Base-by-base conservation (phyloP, 2,113 vertebrate genomes). In the Ginglymostoma cirratum region DNA sequence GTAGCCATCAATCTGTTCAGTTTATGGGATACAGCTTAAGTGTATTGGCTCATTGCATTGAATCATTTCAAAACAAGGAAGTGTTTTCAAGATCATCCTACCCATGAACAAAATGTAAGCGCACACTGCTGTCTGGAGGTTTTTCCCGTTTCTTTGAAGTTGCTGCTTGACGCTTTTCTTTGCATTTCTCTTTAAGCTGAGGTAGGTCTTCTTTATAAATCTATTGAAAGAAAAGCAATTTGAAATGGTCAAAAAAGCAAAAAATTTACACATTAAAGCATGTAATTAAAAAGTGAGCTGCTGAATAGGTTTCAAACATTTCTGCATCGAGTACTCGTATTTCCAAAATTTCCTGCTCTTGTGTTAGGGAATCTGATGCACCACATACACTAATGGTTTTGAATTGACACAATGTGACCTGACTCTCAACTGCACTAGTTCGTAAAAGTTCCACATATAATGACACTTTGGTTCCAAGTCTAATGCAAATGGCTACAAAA, bases 151-250 rank as follows among this genome's bases (percentile, higher is more conserved):
- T 99, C 97, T 99, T 99, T 97, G 98, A 98, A 96, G 98, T 97
- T 95, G 97, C 97, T 95, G 97, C 97, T 97, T 98, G 98, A 96
- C 98, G 98, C 97, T 99, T 99, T 97, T 99, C 99, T 97, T 98
- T 99, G 98, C 98, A 99, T 97, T 99, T 99, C 97, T 99, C 98
- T 98, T 99, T 99, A 97, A 99, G 99, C 97, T 99, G 99, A 99
- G 99, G 99, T 98, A 99, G 99, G 98, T 99, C 99, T 98, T 99
- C 99, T 98, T 99, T 99, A 98, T 99, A 99, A 98, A 99, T 98
- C 99, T 99, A 96, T 83, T 96, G 96, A 96, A 96, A 96, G 42
- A 52, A 52, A 65, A 95, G 30, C 45, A 24, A 52, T 72, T 95
- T 42, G 15, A 15, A 72, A 30, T 42, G 45, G 38, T 66, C 24